Evolutionary conservation across 2,797 vertebrate species (phyloP).

Genomic region (Picus viridis): DNA sequence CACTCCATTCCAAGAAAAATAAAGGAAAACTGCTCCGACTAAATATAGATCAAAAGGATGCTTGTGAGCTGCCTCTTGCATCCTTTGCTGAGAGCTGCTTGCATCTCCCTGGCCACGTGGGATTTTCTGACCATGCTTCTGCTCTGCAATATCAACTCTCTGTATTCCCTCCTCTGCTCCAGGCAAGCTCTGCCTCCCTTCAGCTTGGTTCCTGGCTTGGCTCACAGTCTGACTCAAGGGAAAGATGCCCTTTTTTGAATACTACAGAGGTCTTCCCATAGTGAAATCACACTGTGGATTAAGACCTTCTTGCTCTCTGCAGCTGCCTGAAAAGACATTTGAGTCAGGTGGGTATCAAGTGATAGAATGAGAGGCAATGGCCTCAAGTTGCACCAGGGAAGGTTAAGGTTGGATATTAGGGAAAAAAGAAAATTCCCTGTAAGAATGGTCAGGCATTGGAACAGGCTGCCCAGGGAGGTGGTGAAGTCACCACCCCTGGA

Average conservation of each 20-base stretch:
- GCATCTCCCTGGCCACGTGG: background rate
- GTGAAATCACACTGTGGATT: fast-evolving
- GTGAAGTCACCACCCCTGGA: too few species aligned
- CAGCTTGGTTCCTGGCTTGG: background rate
- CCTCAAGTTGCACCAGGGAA: too few species aligned
- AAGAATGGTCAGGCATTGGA: too few species aligned
- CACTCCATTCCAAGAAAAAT: slow-evolving; percentile 52
- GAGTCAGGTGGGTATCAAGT: too few species aligned
- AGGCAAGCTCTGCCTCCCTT: background rate
- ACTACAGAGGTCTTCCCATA: background rate
- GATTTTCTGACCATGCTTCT: background rate
- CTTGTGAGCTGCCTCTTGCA: background rate
- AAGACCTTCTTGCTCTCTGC: too few species aligned
- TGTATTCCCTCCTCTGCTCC: background rate
- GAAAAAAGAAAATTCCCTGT: too few species aligned
- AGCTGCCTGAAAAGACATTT: too few species aligned
- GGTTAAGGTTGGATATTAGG: too few species aligned
- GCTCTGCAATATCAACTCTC: background rate
- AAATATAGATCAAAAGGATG: slow-evolving; percentile 61
- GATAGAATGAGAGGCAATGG: too few species aligned
- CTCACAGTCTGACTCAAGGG: background rate
- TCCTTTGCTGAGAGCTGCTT: background rate
- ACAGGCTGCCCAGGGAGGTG: too few species aligned
- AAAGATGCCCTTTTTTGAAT: background rate
- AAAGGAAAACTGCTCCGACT: background rate